Evolutionary conservation across 2,113 vertebrate species (phyloP).

Genomic region (Bos indicus): DNA sequence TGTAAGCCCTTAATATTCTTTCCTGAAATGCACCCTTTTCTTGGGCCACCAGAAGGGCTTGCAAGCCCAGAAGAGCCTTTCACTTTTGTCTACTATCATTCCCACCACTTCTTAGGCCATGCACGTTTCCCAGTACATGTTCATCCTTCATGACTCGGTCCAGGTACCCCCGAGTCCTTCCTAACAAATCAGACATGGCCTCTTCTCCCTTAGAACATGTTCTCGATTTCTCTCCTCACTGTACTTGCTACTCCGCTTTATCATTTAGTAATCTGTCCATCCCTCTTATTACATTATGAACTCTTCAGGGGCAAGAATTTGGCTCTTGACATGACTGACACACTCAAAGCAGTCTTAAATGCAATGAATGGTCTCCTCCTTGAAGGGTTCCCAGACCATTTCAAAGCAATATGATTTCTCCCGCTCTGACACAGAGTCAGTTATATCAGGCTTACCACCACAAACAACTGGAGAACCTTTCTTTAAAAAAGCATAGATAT

Average conservation of each 20-base stretch:
- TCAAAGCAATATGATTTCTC: background rate
- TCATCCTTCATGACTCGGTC: background rate
- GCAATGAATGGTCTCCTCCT: background rate
- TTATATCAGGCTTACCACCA: background rate
- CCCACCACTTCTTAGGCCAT: background rate
- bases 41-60: background rate
- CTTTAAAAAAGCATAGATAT: background rate
- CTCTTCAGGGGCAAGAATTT: background rate
- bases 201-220: too few species aligned
- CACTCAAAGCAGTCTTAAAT: background rate
- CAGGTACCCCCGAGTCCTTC: background rate
- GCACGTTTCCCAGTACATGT: fast-evolving
- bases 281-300: background rate
- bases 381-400: background rate
- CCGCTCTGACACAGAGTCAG: background rate
- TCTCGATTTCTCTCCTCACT: background rate
- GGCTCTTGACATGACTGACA: background rate
- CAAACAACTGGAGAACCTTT: background rate
- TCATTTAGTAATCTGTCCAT: background rate
- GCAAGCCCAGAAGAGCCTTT: background rate
- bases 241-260: background rate
- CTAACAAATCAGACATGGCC: background rate
- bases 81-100: too few species aligned
- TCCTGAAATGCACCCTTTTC: background rate
- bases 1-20: background rate